Conservation (phyloP, 2,888 invertebrate species). For the Drosophila macrospina region DNA sequence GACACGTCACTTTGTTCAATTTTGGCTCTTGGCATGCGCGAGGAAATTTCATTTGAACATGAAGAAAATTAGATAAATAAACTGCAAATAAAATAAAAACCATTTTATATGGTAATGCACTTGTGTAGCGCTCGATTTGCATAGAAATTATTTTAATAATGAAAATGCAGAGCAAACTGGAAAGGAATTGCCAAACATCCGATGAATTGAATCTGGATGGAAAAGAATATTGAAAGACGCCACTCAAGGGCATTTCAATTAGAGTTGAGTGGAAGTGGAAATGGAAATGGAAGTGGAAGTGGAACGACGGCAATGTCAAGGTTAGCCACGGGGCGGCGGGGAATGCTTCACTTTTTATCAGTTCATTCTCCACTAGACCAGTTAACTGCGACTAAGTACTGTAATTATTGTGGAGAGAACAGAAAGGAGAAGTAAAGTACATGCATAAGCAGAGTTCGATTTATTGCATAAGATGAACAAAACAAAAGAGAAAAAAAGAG, state of each 20-base stretch:
- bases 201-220: conserved; percentile 3
- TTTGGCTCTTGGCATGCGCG: conserved; percentile 63
- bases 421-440: conserved; percentile 26
- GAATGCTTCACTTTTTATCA: background rate
- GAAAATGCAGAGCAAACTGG: conserved; percentile 18
- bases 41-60: conserved; percentile 36
- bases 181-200: conserved; percentile 10
- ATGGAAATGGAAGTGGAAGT: conserved; percentile 27
- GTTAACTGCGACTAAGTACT: conserved; percentile 40
- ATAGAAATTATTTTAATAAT: conserved; percentile 44
- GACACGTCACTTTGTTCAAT: conserved; percentile 32
- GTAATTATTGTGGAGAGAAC: conserved; percentile 41
- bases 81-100: conserved; percentile 37
- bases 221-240: conserved; percentile 16
- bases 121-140: conserved; percentile 43
- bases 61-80: conserved; percentile 27
- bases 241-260: conserved; percentile 63
- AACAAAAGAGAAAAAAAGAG: background rate
- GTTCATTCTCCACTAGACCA: background rate
- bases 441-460: conserved; percentile 42
- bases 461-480: conserved; percentile 49
- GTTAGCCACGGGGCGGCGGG: background rate
- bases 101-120: conserved; percentile 75
- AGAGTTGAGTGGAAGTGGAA: conserved; percentile 34
- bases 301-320: conserved; percentile 21